phyloP scores from a whole-genome alignment of 2,113 vertebrate species.

The Petroica traversi region DNA sequence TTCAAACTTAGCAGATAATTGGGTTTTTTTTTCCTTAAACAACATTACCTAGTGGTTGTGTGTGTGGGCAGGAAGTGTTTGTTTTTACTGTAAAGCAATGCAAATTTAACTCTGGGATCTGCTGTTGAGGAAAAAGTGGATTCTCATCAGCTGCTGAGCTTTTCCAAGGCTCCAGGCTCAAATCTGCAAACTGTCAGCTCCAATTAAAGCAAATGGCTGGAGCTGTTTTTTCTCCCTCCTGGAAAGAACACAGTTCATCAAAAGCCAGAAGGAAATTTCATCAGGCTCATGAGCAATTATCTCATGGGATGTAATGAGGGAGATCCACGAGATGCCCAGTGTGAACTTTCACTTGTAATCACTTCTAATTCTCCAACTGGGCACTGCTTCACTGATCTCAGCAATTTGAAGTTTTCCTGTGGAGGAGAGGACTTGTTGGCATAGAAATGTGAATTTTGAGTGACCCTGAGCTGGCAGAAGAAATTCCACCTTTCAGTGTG shows the following conservation, averaged over 20 bases:
- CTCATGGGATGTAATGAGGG: conserved; percentile 12
- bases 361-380: conserved; percentile 6
- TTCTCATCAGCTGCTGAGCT: conserved; percentile 20
- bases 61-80: not conserved
- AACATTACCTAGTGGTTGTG: not conserved
- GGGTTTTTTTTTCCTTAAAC: not conserved
- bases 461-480: not conserved
- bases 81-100: not conserved
- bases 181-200: conserved; percentile 59
- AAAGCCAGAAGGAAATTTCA: conserved; percentile 53
- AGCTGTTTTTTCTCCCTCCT: conserved; percentile 52
- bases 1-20: not conserved
- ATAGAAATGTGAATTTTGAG: not conserved
- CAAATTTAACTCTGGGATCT: not conserved
- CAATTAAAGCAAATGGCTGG: conserved; percentile 57
- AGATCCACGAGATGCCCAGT: not conserved
- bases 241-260: conserved; percentile 36
- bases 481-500: not conserved
- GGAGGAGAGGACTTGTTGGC: no score
- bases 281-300: conserved; percentile 46
- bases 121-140: not conserved
- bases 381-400: not conserved
- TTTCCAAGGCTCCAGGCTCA: conserved; percentile 30
- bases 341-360: conserved; percentile 34
- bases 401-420: not conserved